Conservation (phyloP, 2,888 invertebrate genomes). For the Drosophila sordidula region DNA sequence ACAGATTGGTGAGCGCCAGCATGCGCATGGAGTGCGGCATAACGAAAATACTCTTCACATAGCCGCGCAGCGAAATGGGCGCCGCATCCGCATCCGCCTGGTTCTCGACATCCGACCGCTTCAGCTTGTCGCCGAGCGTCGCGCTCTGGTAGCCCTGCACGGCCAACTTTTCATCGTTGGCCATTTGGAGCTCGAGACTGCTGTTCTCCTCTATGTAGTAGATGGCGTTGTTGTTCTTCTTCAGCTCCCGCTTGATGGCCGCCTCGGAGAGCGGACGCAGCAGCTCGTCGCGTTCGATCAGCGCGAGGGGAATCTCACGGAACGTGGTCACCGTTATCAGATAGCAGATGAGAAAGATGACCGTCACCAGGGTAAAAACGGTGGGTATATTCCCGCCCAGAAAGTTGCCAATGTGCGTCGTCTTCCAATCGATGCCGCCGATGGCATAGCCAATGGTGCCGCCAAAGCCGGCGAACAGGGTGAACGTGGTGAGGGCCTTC, state of each 20-base stretch:
- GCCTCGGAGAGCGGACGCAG: slow-evolving; percentile 82
- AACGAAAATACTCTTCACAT: slow-evolving; percentile 86
- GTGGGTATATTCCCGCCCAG: slow-evolving; percentile 87
- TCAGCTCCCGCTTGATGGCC: slow-evolving; percentile 81
- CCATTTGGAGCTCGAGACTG: slow-evolving; percentile 73
- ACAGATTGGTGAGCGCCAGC: slow-evolving; percentile 87
- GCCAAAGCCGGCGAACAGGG: slow-evolving; percentile 88
- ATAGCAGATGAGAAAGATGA: slow-evolving; percentile 87
- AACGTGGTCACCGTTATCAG: slow-evolving; percentile 87
- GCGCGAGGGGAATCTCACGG: slow-evolving; percentile 86
- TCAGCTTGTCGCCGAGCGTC: slow-evolving; percentile 22
- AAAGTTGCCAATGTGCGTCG: slow-evolving; percentile 84
- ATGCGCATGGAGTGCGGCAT: slow-evolving; percentile 87
- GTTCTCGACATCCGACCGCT: slow-evolving; percentile 36
- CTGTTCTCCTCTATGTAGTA: slow-evolving; percentile 82
- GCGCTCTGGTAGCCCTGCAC: slow-evolving; percentile 36
- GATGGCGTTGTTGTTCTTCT: slow-evolving; percentile 81
- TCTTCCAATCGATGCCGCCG: slow-evolving; percentile 87
- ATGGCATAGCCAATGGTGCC: slow-evolving; percentile 88
- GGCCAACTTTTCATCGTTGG: slow-evolving; percentile 36
- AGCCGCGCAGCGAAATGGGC: slow-evolving; percentile 78
- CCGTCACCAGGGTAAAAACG: slow-evolving; percentile 87
- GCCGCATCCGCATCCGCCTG: slow-evolving; percentile 43
- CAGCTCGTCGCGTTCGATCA: slow-evolving; percentile 83
- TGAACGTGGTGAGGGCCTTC: slow-evolving; percentile 87